These are phyloP conservation scores for Montipora foliosa DNA, from an alignment of 64 coral and sea anemone species.

Conservation along the genomic window DNA sequence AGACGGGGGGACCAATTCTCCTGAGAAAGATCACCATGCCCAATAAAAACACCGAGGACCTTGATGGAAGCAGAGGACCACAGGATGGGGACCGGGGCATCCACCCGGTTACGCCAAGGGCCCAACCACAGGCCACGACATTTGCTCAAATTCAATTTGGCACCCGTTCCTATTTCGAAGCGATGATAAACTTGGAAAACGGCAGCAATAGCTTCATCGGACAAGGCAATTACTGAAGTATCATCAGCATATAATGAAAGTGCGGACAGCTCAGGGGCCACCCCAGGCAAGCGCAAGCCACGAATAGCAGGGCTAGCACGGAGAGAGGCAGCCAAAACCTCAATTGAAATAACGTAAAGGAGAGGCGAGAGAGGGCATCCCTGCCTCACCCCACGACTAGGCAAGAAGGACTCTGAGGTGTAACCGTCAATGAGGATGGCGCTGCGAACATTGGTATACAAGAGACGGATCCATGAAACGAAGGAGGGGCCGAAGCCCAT, in stretches of 20 bases:
- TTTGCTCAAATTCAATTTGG: slow-evolving; percentile 40
- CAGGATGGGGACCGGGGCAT: neutral
- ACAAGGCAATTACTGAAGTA: neutral
- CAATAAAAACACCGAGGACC: neutral
- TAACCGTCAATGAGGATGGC: slow-evolving; percentile 19
- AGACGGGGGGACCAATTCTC: neutral
- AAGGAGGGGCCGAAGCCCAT: slow-evolving; percentile 70
- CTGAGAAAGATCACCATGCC: neutral
- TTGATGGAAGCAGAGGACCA: neutral
- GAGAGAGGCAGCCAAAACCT: neutral
- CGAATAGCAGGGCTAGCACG: neutral
- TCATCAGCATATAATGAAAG: slow-evolving; percentile 53
- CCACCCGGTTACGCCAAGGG: neutral
- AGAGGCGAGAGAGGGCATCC: slow-evolving; percentile 17
- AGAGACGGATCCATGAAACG: neutral
- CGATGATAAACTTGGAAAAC: neutral
- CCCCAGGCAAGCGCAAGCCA: neutral
- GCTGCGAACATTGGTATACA: neutral
- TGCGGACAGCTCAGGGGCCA: neutral
- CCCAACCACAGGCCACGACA: slow-evolving; percentile 21
- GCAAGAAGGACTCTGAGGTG: slow-evolving; percentile 8
- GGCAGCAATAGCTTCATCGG: neutral
- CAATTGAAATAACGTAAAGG: slow-evolving; percentile 1
- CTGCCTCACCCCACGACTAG: slow-evolving; percentile 5
- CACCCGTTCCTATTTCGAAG: slow-evolving; percentile 25